These are phyloP conservation scores for Pollimyrus isidori DNA, from an alignment of 2,113 vertebrate genomes.

Conservation along the genomic window DNA sequence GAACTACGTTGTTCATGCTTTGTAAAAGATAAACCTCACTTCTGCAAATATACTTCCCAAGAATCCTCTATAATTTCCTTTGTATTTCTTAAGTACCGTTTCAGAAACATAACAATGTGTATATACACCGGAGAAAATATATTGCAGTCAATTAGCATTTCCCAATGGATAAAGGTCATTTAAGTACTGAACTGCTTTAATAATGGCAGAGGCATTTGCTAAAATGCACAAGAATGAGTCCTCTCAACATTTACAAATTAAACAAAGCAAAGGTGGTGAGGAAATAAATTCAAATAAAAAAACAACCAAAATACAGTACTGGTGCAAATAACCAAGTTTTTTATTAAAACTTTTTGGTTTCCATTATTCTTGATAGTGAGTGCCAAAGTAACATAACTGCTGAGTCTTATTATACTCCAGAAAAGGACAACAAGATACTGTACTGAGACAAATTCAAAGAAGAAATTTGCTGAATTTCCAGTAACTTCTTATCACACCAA, in stretches of 20 bases:
- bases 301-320: neutral
- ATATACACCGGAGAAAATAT: neutral
- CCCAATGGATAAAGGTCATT: neutral
- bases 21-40: neutral
- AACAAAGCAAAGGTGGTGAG: neutral
- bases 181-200: neutral
- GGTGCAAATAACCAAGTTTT: conserved; percentile 19
- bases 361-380: conserved; percentile 13
- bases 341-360: conserved; percentile 23
- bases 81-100: neutral
- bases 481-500: neutral
- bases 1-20: neutral
- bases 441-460: conserved; percentile 9
- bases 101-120: neutral
- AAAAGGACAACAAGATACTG: neutral
- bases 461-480: neutral
- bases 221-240: neutral
- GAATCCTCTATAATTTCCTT: neutral
- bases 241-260: neutral
- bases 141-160: neutral
- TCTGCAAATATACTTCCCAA: neutral
- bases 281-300: neutral
- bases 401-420: conserved; percentile 1
- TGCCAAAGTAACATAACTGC: conserved; percentile 6
- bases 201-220: neutral